Evolutionary conservation across 2,113 vertebrate genomes (phyloP).

Genomic region (Elanoides forficatus): DNA sequence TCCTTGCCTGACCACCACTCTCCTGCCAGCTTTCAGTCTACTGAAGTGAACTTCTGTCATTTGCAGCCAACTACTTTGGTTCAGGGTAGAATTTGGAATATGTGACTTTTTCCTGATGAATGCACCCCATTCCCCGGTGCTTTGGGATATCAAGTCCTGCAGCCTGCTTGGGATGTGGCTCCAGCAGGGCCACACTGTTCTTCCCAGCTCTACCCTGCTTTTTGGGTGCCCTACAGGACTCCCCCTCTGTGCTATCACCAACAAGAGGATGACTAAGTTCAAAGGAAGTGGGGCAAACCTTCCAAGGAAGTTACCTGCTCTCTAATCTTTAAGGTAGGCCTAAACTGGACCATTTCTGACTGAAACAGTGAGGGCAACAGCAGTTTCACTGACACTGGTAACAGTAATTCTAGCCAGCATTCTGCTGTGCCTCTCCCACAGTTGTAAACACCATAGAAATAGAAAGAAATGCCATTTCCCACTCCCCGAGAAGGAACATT

Average conservation of each 20-base stretch:
- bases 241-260: not conserved
- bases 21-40: not conserved
- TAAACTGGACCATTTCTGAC: not conserved
- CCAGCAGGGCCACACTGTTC: rapidly evolving
- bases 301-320: not conserved
- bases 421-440: not conserved
- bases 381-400: slow-evolving; percentile 16
- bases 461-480: not conserved
- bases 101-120: not conserved
- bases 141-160: not conserved
- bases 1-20: not conserved
- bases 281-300: not conserved
- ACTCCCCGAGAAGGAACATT: not conserved
- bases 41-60: not conserved
- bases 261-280: not conserved
- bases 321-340: not conserved
- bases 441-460: slow-evolving; percentile 31
- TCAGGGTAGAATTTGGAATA: not conserved
- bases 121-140: not conserved
- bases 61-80: not conserved
- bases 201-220: not conserved
- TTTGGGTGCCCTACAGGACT: not conserved
- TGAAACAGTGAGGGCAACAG: not conserved
- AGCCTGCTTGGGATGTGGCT: not conserved
- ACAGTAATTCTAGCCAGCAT: not conserved